phyloP scores from a whole-genome alignment of 2,888 invertebrate genomes.

The Tenthredo mesomela region DNA sequence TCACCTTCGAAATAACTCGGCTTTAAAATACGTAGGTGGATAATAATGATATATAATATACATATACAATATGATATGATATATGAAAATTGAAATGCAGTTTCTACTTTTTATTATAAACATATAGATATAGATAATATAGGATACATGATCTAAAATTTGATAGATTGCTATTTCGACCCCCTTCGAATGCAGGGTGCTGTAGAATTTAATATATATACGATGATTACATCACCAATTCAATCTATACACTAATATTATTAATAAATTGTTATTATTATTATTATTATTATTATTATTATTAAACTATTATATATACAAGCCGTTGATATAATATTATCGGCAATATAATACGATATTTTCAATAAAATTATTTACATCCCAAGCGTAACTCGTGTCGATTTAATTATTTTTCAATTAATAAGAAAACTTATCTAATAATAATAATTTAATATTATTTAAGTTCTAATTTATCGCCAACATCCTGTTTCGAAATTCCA shows the following conservation, averaged over 20 bases:
- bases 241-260: constrained; percentile 25
- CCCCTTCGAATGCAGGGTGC: not conserved
- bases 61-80: too few relatives aligned
- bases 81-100: not conserved
- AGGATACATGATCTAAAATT: constrained; percentile 1
- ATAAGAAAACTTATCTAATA: not conserved
- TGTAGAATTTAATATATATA: not conserved
- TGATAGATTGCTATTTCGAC: constrained; percentile 19
- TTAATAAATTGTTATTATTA: not conserved
- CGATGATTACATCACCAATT: not conserved
- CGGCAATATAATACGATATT: constrained; percentile 6
- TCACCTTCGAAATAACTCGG: not conserved
- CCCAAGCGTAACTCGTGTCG: not conserved
- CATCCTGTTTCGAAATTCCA: too few relatives aligned
- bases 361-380: constrained; percentile 39
- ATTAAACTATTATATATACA: constrained; percentile 6
- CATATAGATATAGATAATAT: not conserved
- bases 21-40: constrained; percentile 9
- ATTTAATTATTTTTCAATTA: not conserved
- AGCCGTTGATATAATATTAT: constrained; percentile 16
- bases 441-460: not conserved
- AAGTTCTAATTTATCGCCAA: too few relatives aligned
- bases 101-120: constrained; percentile 28
- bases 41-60: not conserved
- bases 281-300: not conserved